These are phyloP conservation scores for Caenorhabditis sp. DNA, from an alignment of 2,888 invertebrate species.

Conservation along the genomic window DNA sequence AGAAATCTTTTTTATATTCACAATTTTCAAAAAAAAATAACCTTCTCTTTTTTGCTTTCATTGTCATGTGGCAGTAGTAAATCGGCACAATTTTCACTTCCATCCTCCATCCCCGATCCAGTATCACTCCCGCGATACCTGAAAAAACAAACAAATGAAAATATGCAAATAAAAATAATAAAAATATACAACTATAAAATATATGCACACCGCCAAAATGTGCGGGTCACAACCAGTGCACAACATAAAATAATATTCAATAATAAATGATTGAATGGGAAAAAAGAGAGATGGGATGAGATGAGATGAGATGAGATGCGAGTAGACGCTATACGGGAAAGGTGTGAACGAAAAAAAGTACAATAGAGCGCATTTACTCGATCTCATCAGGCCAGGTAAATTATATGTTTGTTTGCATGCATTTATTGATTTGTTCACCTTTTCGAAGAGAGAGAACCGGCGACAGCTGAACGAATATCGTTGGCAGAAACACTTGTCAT, in stretches of 20 bases:
- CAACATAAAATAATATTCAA: too few relatives aligned
- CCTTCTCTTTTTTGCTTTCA: slow-evolving; percentile 26
- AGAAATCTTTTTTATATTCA: not conserved
- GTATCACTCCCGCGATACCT: slow-evolving; percentile 50
- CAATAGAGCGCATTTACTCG: not conserved
- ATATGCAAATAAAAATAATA: not conserved
- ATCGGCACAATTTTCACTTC: slow-evolving; percentile 33
- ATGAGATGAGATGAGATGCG: slow-evolving; percentile 4
- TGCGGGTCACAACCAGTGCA: too few relatives aligned
- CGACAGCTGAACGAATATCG: slow-evolving; percentile 41
- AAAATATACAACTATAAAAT: not conserved
- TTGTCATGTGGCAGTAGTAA: slow-evolving; percentile 25
- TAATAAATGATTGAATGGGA: not conserved
- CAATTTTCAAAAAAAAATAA: not conserved
- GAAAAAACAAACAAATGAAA: slow-evolving; percentile 10
- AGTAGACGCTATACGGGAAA: not conserved
- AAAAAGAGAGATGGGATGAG: too few relatives aligned
- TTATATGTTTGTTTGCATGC: not conserved
- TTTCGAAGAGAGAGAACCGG: slow-evolving; percentile 33
- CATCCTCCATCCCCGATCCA: slow-evolving; percentile 35
- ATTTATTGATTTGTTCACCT: slow-evolving; percentile 11
- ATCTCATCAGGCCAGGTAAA: not conserved
- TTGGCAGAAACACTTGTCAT: slow-evolving; percentile 52
- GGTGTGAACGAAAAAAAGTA: not conserved
- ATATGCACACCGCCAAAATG: too few relatives aligned